A percentile compares a stretch with the other conserved stretches of the same genome.
Evolutionary conservation across 2,888 invertebrate species (phyloP).

Genomic region (Amphipyra berbera): DNA sequence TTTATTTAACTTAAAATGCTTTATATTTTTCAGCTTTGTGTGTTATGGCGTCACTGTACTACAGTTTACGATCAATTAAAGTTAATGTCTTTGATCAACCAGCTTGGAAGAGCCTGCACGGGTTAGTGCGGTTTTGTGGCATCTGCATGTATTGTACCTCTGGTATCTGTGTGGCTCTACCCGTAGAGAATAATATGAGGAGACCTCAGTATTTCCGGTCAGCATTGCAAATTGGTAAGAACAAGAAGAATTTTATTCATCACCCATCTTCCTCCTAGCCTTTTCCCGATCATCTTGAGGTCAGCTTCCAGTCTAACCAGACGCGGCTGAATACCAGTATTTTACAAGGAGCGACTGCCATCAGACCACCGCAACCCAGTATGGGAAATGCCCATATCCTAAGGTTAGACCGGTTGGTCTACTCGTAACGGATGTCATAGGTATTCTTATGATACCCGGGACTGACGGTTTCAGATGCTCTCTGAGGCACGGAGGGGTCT

Average conservation of each 20-base stretch:
- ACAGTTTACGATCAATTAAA: constrained; percentile 25
- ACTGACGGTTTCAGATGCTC: too few species aligned
- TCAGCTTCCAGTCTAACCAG: too few species aligned
- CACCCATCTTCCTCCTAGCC: too few species aligned
- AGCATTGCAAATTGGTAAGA: constrained; percentile 29
- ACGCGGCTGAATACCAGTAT: too few species aligned
- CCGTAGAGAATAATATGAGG: constrained; percentile 43
- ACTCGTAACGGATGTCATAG: too few species aligned
- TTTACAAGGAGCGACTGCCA: too few species aligned
- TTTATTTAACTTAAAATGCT: background rate
- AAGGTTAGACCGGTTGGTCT: too few species aligned
- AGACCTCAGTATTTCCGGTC: constrained; percentile 13
- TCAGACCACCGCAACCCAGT: too few species aligned
- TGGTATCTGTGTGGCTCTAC: constrained; percentile 32
- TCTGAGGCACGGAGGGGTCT: too few species aligned
- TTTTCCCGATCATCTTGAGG: too few species aligned
- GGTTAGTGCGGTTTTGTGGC: constrained; percentile 28
- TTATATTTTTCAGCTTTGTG: constrained; percentile 47
- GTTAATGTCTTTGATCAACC: constrained; percentile 11
- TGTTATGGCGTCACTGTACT: constrained; percentile 50
- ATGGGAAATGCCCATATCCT: too few species aligned
- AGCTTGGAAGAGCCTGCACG: constrained; percentile 30
- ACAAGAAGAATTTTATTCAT: background rate
- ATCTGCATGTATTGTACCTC: constrained; percentile 26
- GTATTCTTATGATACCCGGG: too few species aligned